Evolutionary conservation across 2,888 invertebrate species (phyloP).

Genomic region (Dicyrtomina minuta): DNA sequence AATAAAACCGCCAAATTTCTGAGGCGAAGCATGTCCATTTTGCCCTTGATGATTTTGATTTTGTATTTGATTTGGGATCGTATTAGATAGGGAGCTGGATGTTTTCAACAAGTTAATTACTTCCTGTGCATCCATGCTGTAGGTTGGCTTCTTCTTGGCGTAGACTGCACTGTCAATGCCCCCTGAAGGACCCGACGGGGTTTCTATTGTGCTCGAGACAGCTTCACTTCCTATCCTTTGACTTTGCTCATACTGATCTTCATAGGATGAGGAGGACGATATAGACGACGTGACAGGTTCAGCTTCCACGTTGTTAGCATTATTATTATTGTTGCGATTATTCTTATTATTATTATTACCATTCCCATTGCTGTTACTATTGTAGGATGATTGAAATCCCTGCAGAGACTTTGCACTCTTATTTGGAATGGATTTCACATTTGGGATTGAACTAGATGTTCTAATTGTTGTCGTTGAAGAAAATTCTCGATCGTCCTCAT

Average conservation of each 20-base stretch:
- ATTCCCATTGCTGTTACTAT: no score
- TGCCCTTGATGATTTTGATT: neutral
- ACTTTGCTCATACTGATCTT: neutral
- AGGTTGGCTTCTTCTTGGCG: neutral
- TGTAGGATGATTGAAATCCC: neutral
- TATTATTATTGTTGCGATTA: neutral
- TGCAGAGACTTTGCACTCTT: no score
- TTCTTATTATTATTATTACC: neutral
- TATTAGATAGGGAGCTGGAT: neutral
- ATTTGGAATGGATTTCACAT: no score
- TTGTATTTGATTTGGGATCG: no score
- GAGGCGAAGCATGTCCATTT: neutral
- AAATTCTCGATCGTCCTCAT: no score
- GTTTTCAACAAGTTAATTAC: constrained; percentile 24
- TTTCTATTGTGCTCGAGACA: no score
- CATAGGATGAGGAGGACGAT: neutral
- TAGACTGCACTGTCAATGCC: no score
- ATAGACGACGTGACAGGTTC: constrained; percentile 1
- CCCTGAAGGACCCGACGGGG: no score
- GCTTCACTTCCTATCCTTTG: neutral
- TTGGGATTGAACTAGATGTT: no score
- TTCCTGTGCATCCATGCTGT: constrained; percentile 24
- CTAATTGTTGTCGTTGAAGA: no score
- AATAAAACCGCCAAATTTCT: constrained; percentile 33
- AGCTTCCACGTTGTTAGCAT: neutral